Percentiles rank a stretch among this genome's conserved stretches.
These are phyloP conservation scores for Lottia gigantea DNA, from an alignment of 2,888 invertebrate species.

Conservation along the genomic window DNA sequence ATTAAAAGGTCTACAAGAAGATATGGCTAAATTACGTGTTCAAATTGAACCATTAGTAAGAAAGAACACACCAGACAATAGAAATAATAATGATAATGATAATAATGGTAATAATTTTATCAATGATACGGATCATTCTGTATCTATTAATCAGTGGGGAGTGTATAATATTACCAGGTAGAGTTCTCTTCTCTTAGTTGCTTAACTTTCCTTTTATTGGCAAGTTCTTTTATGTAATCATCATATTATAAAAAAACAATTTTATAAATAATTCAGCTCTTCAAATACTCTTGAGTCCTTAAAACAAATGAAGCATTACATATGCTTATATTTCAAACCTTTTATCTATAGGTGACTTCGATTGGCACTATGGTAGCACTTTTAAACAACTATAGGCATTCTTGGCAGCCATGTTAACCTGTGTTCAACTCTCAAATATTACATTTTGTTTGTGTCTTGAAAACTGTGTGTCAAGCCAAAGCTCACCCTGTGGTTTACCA, in stretches of 20 bases:
- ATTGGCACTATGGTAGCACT: too few relatives aligned
- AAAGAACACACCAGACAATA: constrained; percentile 37
- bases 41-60: constrained; percentile 51
- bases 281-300: too few relatives aligned
- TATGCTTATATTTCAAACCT: too few relatives aligned
- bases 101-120: constrained; percentile 24
- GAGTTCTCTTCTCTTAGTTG: constrained; percentile 20
- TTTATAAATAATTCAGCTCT: too few relatives aligned
- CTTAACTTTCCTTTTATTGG: neutral
- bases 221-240: neutral
- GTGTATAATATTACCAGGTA: constrained; percentile 63
- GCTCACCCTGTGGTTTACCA: too few relatives aligned
- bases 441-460: too few relatives aligned
- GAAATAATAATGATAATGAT: constrained; percentile 51
- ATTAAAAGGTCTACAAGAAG: constrained; percentile 53
- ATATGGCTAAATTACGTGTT: constrained; percentile 50
- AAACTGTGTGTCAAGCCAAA: too few relatives aligned
- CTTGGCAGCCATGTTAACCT: too few relatives aligned
- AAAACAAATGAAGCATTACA: too few relatives aligned
- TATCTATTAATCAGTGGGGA: constrained; percentile 56
- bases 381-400: too few relatives aligned
- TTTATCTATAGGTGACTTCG: too few relatives aligned
- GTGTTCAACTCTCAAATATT: too few relatives aligned
- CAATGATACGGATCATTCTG: constrained; percentile 34
- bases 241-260: neutral